Evolutionary conservation across 2,797 vertebrate genomes (phyloP).

Genomic region (Gymnocypris eckloni): DNA sequence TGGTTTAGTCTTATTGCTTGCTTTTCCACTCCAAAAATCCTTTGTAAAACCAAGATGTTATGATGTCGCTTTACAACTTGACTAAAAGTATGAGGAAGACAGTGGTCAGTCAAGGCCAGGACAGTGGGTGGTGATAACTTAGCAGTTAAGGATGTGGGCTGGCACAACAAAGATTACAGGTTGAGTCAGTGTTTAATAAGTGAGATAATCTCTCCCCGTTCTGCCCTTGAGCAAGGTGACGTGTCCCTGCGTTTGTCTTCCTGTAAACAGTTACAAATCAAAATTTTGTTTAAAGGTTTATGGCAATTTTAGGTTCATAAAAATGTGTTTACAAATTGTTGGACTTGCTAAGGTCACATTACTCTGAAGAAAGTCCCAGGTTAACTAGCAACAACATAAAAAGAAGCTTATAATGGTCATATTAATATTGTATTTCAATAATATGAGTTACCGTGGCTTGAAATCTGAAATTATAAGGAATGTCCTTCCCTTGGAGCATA

Average conservation of each 20-base stretch:
- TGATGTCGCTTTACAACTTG: slow-evolving; percentile 24
- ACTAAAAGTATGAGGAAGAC: slow-evolving; percentile 57
- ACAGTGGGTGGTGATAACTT: slow-evolving; percentile 26
- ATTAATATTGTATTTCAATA: background rate
- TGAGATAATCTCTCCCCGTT: slow-evolving; percentile 9
- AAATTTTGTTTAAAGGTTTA: slow-evolving; percentile 1
- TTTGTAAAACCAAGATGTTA: slow-evolving; percentile 29
- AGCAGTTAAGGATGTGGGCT: slow-evolving; percentile 9
- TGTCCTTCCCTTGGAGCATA: slow-evolving; percentile 19
- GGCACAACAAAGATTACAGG: slow-evolving; percentile 24
- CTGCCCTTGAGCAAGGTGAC: slow-evolving; percentile 27
- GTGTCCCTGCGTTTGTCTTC: slow-evolving; percentile 20
- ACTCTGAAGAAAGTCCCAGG: background rate
- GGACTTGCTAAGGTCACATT: slow-evolving; percentile 1
- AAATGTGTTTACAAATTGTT: background rate
- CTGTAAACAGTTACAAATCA: slow-evolving; percentile 19
- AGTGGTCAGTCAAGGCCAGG: slow-evolving; percentile 57
- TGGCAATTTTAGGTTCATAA: background rate
- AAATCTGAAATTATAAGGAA: background rate
- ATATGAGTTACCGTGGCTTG: background rate
- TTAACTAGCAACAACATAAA: background rate
- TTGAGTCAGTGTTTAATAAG: slow-evolving; percentile 3
- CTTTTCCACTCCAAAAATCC: slow-evolving; percentile 42
- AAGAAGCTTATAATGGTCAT: background rate
- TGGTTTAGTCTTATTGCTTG: slow-evolving; percentile 66